These are phyloP conservation scores for Corticium candelabrum DNA, from an alignment of 37 sponge, comb jelly and placozoan genomes.

Conservation along the genomic window DNA sequence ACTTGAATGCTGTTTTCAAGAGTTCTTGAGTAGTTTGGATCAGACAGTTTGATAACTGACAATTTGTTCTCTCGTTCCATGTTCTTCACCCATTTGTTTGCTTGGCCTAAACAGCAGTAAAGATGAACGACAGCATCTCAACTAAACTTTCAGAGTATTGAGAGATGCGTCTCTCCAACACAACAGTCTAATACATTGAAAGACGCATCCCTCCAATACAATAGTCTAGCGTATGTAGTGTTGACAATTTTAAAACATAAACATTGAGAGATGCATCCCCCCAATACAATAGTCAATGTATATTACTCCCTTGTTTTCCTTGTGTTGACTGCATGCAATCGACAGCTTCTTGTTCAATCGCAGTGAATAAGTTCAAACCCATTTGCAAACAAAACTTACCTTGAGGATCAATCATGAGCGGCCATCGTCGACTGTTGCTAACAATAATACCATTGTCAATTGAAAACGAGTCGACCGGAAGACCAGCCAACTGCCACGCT, in stretches of 20 bases:
- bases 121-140: background rate
- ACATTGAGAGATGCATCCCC: too few relatives aligned
- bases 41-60: constrained; percentile 88
- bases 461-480: constrained; percentile 96
- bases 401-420: constrained; percentile 97
- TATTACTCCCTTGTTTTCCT: background rate
- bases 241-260: background rate
- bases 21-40: constrained; percentile 92
- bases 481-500: constrained; percentile 88
- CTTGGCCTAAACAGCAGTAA: constrained; percentile 58
- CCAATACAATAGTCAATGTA: too few relatives aligned
- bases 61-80: constrained; percentile 89
- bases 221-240: background rate
- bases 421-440: constrained; percentile 88
- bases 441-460: constrained; percentile 93
- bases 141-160: background rate
- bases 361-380: too few relatives aligned
- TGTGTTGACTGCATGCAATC: too few relatives aligned
- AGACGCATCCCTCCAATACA: too few relatives aligned
- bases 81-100: constrained; percentile 99
- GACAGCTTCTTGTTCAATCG: too few relatives aligned
- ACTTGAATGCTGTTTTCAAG: constrained; percentile 95
- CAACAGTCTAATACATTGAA: too few relatives aligned
- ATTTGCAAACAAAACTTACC: too few relatives aligned
- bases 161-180: too few relatives aligned